Base-by-base conservation (phyloP, 2,113 vertebrate genomes). In the Pithys albifrons region DNA sequence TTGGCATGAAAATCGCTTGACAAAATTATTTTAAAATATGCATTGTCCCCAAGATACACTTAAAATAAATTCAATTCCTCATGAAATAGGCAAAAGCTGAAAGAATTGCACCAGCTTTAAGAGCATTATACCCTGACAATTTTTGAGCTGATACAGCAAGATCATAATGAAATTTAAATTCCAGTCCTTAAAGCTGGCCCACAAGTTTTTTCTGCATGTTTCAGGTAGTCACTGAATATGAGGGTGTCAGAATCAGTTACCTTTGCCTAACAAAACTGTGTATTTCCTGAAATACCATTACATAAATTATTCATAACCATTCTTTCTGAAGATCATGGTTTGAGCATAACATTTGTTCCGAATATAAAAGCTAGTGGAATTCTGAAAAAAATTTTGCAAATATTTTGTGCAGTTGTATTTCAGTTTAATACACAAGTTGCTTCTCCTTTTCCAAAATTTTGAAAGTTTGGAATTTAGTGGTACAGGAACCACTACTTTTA, bases 301-400 rank as follows among this genome's bases (percentile, higher is more conserved):
- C 1, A 4, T 51, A 73, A 88, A 39, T 52, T 0, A 61, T n/a
- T 88, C 20, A 51, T 19, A 35, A 57, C 2, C 2, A 23, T 4
- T 48, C 27, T 31, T 76, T 33, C 43, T 18, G 15, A 66, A 48
- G 46, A 86, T 1, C 0, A 0, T 28, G 9, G 3, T 17, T 71
- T 35, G 31, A 67, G 4, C 4, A 28, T 10, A 64, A 20, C 2
- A 18, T 61, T 23, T 58, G 18, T 74, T 41, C 62, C 20, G 70
- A 78, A 39, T 70, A 31, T 8, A 74, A 43, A 88, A 58, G 6
- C 12, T 61, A 45, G 31, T 43, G 25, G 59, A 59, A 41, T 55
- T 49, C 18, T 13, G 6, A 49, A 43, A 43, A 43, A 15, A 14
- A 14, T 51, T 25, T 70, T 76, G 49, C 17, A 67, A 83, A 23